These are phyloP conservation scores for Sciurus vulgaris DNA, from an alignment of 2,797 vertebrate species.

Conservation along the genomic window DNA sequence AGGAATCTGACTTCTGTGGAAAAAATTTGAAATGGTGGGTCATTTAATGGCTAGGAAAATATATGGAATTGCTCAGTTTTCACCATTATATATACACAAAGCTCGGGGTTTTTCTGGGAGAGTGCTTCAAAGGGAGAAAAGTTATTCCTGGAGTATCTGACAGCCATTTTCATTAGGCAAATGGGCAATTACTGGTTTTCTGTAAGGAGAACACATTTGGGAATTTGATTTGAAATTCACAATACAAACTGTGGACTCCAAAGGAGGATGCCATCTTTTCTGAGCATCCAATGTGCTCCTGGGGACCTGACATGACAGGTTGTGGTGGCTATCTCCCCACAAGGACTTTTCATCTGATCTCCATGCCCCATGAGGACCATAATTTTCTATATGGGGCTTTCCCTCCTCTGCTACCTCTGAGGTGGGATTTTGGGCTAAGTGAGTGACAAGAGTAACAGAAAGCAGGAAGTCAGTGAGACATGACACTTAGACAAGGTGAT, in stretches of 20 bases:
- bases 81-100: conserved; percentile 6
- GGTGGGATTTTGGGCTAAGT: background rate
- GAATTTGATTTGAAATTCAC: background rate
- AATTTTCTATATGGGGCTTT: background rate
- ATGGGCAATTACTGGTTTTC: background rate
- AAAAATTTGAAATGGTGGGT: background rate
- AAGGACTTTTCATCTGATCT: background rate
- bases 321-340: background rate
- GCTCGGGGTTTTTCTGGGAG: conserved; percentile 1
- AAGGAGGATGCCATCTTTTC: background rate
- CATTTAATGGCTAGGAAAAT: background rate
- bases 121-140: conserved; percentile 10
- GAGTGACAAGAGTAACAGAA: background rate
- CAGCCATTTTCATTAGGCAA: conserved; percentile 17
- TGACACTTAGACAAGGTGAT: background rate
- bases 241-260: background rate
- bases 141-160: background rate
- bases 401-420: background rate
- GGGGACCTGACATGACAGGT: too few species aligned
- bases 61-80: background rate
- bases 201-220: background rate
- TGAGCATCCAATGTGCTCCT: background rate
- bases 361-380: background rate
- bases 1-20: background rate
- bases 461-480: background rate